These are phyloP conservation scores for Sigmodon hispidus DNA, from an alignment of 2,113 vertebrate genomes.

Conservation along the genomic window DNA sequence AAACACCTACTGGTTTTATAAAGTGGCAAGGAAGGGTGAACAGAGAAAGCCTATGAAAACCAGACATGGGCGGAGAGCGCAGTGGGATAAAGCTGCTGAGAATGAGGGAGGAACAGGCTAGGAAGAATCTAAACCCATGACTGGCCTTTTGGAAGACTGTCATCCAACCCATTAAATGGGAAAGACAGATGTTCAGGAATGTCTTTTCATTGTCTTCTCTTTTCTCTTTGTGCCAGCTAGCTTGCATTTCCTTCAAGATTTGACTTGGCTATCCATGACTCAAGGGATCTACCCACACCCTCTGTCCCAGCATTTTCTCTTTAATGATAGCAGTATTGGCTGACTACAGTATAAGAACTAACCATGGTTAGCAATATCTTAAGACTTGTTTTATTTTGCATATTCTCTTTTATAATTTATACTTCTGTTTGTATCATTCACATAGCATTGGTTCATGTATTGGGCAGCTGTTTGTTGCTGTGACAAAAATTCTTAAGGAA, in stretches of 20 bases:
- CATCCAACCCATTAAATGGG: neutral
- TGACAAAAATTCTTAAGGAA: neutral
- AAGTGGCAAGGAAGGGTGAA: neutral
- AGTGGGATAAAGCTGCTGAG: neutral
- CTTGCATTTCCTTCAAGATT: constrained; percentile 11
- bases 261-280: neutral
- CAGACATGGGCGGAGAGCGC: neutral
- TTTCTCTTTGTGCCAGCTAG: neutral
- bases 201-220: neutral
- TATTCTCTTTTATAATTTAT: constrained; percentile 9
- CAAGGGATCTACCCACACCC: neutral
- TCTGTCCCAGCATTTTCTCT: neutral
- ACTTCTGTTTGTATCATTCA: neutral
- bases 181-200: neutral
- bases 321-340: neutral
- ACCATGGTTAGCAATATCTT: neutral
- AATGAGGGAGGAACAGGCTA: neutral
- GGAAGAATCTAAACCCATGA: neutral
- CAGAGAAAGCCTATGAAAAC: neutral
- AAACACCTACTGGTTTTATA: neutral
- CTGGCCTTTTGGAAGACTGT: neutral
- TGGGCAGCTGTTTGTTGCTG: neutral
- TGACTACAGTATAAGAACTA: neutral
- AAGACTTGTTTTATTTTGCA: neutral
- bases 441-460: neutral